phyloP scores from a whole-genome alignment of 2,113 vertebrate genomes.

The Chaetura pelagica region DNA sequence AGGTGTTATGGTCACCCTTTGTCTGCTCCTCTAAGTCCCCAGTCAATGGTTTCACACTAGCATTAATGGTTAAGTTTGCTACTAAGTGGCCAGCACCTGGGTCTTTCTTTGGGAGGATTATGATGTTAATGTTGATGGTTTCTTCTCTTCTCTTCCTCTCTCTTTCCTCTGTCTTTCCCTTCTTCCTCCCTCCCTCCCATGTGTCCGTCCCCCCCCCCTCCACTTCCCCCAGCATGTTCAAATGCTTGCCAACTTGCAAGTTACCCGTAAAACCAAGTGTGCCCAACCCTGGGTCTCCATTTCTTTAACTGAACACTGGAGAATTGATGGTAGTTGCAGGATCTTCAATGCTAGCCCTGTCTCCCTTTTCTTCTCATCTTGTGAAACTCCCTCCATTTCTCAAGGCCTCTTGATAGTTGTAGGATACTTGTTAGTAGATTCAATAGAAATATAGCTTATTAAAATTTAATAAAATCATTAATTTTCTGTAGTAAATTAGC shows the following conservation, averaged over 20 bases:
- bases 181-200: too few relatives aligned
- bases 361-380: background rate
- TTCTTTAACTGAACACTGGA: background rate
- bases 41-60: background rate
- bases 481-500: too few relatives aligned
- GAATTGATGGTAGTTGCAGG: background rate
- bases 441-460: too few relatives aligned
- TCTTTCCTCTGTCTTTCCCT: too few relatives aligned
- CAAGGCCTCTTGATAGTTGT: background rate
- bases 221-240: too few relatives aligned
- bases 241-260: too few relatives aligned
- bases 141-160: background rate
- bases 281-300: background rate
- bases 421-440: too few relatives aligned
- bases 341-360: background rate
- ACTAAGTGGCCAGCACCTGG: background rate
- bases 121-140: background rate
- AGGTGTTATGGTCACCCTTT: background rate
- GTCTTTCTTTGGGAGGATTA: rapidly evolving
- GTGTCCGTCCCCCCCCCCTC: too few relatives aligned
- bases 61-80: background rate
- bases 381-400: background rate
- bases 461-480: too few relatives aligned
- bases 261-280: background rate
- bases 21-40: background rate